These are phyloP conservation scores for Emys orbicularis DNA, from an alignment of 2,797 vertebrate genomes.

Conservation along the genomic window DNA sequence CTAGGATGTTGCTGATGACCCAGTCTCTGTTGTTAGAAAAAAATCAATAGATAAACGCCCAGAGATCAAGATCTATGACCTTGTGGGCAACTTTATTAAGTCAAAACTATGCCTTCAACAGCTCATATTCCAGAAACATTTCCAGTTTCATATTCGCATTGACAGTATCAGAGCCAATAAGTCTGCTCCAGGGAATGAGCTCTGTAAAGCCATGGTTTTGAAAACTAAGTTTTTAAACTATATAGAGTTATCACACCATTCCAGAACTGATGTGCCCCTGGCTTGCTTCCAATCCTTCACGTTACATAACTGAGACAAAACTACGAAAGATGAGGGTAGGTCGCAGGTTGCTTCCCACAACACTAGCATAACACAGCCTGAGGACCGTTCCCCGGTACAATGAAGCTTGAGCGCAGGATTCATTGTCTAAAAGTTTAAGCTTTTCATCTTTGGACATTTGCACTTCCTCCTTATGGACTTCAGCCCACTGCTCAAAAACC, in stretches of 20 bases:
- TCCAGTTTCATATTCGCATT: background rate
- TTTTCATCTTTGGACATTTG: background rate
- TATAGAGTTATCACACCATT: rapidly evolving
- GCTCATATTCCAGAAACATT: rapidly evolving
- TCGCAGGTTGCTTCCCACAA: background rate
- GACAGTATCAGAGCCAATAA: background rate
- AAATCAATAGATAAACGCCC: background rate
- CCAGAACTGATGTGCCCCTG: background rate
- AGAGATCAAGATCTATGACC: background rate
- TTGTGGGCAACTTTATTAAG: background rate
- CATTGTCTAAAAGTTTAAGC: constrained; percentile 6
- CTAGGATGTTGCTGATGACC: background rate
- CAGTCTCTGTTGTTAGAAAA: background rate
- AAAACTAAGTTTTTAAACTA: background rate
- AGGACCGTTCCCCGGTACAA: constrained; percentile 28
- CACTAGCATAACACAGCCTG: background rate
- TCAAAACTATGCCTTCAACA: background rate
- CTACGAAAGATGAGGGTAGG: background rate
- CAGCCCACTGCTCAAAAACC: background rate
- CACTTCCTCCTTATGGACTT: constrained; percentile 17
- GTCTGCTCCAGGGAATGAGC: background rate
- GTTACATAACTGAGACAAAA: background rate
- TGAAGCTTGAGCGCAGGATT: constrained; percentile 30
- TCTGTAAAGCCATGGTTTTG: background rate
- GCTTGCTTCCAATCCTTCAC: background rate